phyloP scores from a whole-genome alignment of 2,888 invertebrate species.

The Drosophila demipolita region DNA sequence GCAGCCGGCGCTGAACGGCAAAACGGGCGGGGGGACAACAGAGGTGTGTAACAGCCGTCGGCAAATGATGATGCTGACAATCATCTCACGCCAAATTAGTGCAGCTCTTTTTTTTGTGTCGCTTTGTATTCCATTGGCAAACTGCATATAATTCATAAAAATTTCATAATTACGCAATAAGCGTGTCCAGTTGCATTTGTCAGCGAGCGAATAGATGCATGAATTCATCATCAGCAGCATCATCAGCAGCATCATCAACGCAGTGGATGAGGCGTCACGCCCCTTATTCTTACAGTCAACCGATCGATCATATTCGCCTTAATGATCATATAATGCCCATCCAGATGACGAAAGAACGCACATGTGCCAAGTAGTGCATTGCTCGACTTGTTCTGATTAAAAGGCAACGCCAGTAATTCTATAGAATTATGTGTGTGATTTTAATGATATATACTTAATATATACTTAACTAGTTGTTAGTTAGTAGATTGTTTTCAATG shows the following conservation, averaged over 20 bases:
- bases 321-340: slow-evolving; percentile 76
- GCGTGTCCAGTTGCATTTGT: slow-evolving; percentile 75
- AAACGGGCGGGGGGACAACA: neutral
- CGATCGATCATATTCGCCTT: slow-evolving; percentile 72
- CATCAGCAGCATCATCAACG: slow-evolving; percentile 62
- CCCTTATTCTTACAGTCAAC: slow-evolving; percentile 48
- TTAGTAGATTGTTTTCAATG: neutral
- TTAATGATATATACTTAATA: neutral
- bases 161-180: slow-evolving; percentile 78
- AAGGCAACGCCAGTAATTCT: slow-evolving; percentile 6
- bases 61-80: slow-evolving; percentile 56
- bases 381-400: neutral
- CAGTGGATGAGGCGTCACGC: slow-evolving; percentile 47
- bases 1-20: slow-evolving; percentile 34
- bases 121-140: slow-evolving; percentile 1
- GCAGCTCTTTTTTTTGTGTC: slow-evolving; percentile 62
- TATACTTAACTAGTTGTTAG: slow-evolving; percentile 1
- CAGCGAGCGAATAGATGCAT: slow-evolving; percentile 36
- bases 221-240: slow-evolving; percentile 73
- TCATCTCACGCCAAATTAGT: slow-evolving; percentile 83
- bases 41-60: slow-evolving; percentile 31
- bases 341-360: slow-evolving; percentile 9
- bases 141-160: slow-evolving; percentile 71
- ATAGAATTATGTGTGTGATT: slow-evolving; percentile 2
- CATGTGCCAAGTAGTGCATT: slow-evolving; percentile 3